A percentile compares a stretch with the other conserved stretches of the same genome.
These are phyloP conservation scores for Fregetta grallaria DNA, from an alignment of 2,113 vertebrate species.

Conservation along the genomic window DNA sequence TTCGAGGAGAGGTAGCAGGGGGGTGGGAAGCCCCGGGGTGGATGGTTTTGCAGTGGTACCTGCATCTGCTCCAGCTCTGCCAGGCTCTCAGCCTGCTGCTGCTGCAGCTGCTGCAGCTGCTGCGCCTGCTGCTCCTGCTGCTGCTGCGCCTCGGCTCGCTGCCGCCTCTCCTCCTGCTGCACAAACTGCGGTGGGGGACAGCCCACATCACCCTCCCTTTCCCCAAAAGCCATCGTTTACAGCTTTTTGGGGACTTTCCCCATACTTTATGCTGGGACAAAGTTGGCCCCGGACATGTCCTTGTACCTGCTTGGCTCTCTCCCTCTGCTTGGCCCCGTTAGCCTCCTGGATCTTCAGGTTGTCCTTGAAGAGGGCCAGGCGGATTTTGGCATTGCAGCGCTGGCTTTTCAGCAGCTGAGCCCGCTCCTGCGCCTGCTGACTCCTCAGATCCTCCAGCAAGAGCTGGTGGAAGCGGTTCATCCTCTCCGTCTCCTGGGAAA, in stretches of 20 bases:
- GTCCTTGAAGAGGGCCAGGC: constrained; percentile 57
- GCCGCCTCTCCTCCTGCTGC: constrained; percentile 49
- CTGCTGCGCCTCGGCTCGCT: constrained; percentile 30
- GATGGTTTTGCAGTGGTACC: background rate
- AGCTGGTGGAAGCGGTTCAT: constrained; percentile 67
- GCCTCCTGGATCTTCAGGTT: constrained; percentile 60
- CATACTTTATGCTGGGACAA: background rate
- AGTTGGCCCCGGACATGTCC: accelerated
- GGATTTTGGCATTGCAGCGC: constrained; percentile 48
- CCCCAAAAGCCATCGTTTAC: background rate
- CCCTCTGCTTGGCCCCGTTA: constrained; percentile 48
- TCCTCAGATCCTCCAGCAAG: constrained; percentile 66
- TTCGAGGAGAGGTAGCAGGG: background rate
- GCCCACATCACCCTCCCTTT: background rate
- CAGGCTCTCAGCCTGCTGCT: constrained; percentile 59
- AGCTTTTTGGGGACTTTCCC: background rate
- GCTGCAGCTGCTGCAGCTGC: constrained; percentile 54
- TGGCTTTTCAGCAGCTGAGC: constrained; percentile 60
- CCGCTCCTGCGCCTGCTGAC: constrained; percentile 58
- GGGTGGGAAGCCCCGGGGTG: accelerated
- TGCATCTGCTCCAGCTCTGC: constrained; percentile 73
- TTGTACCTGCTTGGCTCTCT: constrained; percentile 62
- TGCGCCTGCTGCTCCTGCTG: constrained; percentile 57
- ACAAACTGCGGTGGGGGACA: background rate
- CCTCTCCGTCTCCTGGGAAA: constrained; percentile 67